Percentiles rank a stretch among this genome's conserved stretches.
Evolutionary conservation across 2,888 invertebrate genomes (phyloP).

Genomic region (Eristalinus sepulchralis): DNA sequence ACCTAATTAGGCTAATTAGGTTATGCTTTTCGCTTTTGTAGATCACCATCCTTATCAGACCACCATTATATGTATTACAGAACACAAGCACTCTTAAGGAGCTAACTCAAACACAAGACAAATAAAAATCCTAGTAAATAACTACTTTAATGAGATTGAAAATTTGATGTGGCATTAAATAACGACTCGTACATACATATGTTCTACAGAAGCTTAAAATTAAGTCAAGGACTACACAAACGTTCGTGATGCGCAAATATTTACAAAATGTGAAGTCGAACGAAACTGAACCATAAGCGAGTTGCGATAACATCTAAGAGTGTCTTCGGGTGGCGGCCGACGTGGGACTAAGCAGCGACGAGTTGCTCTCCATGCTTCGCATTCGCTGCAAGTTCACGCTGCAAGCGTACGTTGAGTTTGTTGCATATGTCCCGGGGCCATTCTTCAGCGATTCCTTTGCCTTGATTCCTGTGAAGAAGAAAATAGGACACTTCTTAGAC

Average conservation of each 20-base stretch:
- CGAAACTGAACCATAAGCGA: background rate
- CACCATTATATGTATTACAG: no score
- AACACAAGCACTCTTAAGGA: background rate
- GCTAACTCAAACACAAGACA: background rate
- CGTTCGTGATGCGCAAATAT: constrained; percentile 18
- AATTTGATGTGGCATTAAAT: constrained; percentile 19
- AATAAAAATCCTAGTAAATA: constrained; percentile 1
- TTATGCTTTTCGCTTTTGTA: no score
- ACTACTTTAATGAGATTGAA: constrained; percentile 54
- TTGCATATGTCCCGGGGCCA: constrained; percentile 71
- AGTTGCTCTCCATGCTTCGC: constrained; percentile 73
- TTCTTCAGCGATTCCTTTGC: constrained; percentile 60
- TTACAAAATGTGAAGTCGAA: constrained; percentile 23
- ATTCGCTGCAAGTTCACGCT: constrained; percentile 74
- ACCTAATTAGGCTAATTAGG: no score
- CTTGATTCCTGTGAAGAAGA: constrained; percentile 19
- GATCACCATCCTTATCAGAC: no score
- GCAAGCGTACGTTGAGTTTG: constrained; percentile 74
- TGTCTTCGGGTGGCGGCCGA: constrained; percentile 48
- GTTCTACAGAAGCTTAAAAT: constrained; percentile 47
- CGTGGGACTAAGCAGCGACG: constrained; percentile 71
- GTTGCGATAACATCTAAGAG: constrained; percentile 23
- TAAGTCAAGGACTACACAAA: background rate
- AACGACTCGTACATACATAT: constrained; percentile 24
- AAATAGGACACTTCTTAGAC: background rate